Percentiles rank a stretch among this genome's conserved stretches.
Evolutionary conservation across 2,888 invertebrate species (phyloP).

Genomic region (Trissoscelio sp.): DNA sequence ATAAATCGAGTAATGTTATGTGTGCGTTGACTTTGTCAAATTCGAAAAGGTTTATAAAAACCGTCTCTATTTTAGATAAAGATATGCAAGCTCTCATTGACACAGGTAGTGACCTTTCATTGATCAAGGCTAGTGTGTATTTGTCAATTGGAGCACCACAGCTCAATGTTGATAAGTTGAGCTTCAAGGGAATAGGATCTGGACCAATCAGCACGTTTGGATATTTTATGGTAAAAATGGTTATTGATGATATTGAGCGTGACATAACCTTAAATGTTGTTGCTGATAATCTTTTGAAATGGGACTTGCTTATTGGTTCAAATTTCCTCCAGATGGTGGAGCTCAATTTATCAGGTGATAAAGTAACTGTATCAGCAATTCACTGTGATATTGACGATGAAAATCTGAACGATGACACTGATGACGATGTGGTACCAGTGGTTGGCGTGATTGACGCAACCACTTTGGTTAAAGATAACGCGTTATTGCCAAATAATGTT

Average conservation of each 20-base stretch:
- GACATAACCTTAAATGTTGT: neutral
- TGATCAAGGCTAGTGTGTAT: slow-evolving; percentile 1
- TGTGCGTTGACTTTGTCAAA: neutral
- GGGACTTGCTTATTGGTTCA: neutral
- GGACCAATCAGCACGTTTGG: slow-evolving; percentile 8
- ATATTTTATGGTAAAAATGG: neutral
- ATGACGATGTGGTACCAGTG: neutral
- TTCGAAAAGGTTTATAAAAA: neutral
- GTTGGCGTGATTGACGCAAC: neutral
- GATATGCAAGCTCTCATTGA: neutral
- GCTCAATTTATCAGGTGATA: neutral
- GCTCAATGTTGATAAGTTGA: neutral
- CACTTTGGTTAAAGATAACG: neutral
- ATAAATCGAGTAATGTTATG: neutral
- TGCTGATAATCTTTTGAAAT: neutral
- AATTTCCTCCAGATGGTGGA: neutral
- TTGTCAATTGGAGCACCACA: neutral
- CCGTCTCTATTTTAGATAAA: neutral
- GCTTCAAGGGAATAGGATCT: neutral
- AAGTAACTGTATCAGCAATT: neutral
- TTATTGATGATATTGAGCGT: neutral
- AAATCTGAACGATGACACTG: neutral
- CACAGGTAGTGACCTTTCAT: slow-evolving; percentile 9
- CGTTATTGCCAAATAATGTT: neutral
- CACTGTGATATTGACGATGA: neutral